Evolutionary conservation across 2,888 invertebrate genomes (phyloP), one percentile per base, ranked within the genome.

Genomic region (Spatulosminthurus flaviceps): DNA sequence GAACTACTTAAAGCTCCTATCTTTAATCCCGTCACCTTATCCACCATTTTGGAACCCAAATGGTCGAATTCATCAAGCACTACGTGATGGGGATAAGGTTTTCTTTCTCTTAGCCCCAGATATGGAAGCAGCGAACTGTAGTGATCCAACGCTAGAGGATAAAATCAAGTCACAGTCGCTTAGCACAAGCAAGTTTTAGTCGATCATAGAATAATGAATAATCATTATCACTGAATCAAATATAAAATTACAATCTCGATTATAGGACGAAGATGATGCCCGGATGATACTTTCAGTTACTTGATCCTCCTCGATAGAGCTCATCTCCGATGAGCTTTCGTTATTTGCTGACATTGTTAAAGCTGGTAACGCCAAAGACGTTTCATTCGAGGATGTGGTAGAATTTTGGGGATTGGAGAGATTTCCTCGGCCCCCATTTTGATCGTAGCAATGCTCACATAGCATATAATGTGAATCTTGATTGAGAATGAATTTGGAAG

Each of bases 11-110:
- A 22, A 13, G 34, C 41, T 29, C 28, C 74, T 29, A 60, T 13
- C 41, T 79, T 79, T 28, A 66, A 34, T 21, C 69, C 74, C 41
- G 77, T 76, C 2, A 89, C 87, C 71, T 87, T 87, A 0, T 89
- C 88, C 1, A 90, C 88, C 2, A 88, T 87, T 43, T 87, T 88
- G 0, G 88, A 86, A 1, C 92, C 92, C 7, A 92, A 87, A 0
- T 91, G 90, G 86, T 91, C 91, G 28, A 87, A 84, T 22, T 89
- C 89, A 71, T 87, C 87, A 81, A 90, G 89, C 1, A 87, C 86
- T 28, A 91, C 87, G 1, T 89, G 88, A 71, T 89, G 89, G 7
- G 89, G 89, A 66, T 87, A 86, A 21, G 87, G 87, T 78, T 87
- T 87, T 78, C 86, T 87, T 60, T 88, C 89, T 41, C 87, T 83